Conservation (phyloP, 2,113 vertebrate species). For the Tichodroma muraria region DNA sequence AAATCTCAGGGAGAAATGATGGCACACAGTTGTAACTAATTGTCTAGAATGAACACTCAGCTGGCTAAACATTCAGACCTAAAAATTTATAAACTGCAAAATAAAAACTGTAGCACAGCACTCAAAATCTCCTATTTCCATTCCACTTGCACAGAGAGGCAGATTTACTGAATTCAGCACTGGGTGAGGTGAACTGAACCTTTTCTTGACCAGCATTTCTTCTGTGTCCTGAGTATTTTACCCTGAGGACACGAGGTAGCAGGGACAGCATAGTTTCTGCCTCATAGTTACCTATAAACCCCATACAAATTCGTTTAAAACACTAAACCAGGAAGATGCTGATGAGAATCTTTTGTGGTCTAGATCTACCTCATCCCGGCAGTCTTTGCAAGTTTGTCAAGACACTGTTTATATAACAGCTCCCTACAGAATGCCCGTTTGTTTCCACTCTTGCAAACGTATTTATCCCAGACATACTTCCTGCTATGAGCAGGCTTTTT, state of each 20-base stretch:
- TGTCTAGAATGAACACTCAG: background rate
- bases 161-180: background rate
- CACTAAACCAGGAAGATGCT: background rate
- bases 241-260: background rate
- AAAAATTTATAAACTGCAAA: background rate
- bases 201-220: background rate
- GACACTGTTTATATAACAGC: background rate
- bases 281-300: background rate
- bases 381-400: background rate
- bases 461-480: background rate
- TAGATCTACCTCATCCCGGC: background rate
- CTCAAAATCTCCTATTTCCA: background rate
- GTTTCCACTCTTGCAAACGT: background rate
- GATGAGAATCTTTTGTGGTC: background rate
- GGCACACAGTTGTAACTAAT: background rate
- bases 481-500: background rate
- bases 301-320: background rate
- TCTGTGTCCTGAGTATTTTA: background rate
- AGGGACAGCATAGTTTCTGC: background rate
- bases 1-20: background rate
- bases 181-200: background rate
- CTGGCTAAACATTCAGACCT: background rate
- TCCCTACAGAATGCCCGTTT: background rate
- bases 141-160: background rate
- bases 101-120: background rate